These are phyloP conservation scores for Laothoe populi DNA, from an alignment of 2,888 invertebrate genomes.

Conservation along the genomic window DNA sequence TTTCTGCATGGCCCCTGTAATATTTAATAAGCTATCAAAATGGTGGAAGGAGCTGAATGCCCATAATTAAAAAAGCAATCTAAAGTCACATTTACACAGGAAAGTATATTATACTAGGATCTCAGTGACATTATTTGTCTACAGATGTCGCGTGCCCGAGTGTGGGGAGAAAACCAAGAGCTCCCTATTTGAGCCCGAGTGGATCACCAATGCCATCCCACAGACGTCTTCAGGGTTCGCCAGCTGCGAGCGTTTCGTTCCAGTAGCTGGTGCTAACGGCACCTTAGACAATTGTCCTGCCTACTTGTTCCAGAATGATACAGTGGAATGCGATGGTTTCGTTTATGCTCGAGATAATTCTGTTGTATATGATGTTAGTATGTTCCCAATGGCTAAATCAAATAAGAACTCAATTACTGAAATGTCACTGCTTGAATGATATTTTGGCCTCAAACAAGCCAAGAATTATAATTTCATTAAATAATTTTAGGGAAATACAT, in stretches of 20 bases:
- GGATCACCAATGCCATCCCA: conserved; percentile 77
- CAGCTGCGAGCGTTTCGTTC: conserved; percentile 73
- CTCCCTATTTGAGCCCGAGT: conserved; percentile 60
- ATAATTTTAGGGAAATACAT: too few relatives aligned
- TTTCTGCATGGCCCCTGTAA: too few relatives aligned
- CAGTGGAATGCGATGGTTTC: conserved; percentile 54
- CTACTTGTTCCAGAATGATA: conserved; percentile 47
- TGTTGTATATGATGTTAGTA: conserved; percentile 69
- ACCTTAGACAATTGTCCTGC: conserved; percentile 57
- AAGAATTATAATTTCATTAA: too few relatives aligned
- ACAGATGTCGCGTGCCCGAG: conserved; percentile 80
- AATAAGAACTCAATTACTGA: too few relatives aligned
- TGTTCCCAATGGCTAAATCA: background rate
- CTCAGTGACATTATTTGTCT: background rate
- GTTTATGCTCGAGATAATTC: conserved; percentile 68
- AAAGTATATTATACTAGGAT: background rate
- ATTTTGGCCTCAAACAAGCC: too few relatives aligned
- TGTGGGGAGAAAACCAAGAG: conserved; percentile 72
- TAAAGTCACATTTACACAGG: too few relatives aligned
- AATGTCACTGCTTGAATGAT: too few relatives aligned
- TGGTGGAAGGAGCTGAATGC: too few relatives aligned
- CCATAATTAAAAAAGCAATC: too few relatives aligned
- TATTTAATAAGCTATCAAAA: too few relatives aligned
- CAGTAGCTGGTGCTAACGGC: conserved; percentile 49
- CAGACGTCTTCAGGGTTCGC: conserved; percentile 55